Conservation (phyloP, 2,113 vertebrate genomes). For the Semnopithecus entellus region DNA sequence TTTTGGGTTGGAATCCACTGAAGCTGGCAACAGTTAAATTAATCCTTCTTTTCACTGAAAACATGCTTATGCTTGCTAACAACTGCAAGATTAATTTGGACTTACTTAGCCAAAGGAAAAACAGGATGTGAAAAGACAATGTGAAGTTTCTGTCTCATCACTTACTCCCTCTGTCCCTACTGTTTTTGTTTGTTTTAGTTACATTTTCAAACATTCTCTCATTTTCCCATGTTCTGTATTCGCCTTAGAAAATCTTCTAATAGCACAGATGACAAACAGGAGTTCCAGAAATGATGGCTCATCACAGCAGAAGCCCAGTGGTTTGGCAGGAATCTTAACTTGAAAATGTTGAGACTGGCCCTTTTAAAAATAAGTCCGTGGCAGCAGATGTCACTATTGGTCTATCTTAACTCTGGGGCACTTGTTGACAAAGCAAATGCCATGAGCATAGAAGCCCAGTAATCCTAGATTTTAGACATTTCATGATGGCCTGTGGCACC, state of each 20-base stretch:
- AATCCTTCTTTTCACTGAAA: conserved; percentile 2
- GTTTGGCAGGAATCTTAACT: background rate
- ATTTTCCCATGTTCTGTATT: conserved; percentile 69
- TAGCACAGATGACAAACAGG: conserved; percentile 49
- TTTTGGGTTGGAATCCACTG: conserved; percentile 10
- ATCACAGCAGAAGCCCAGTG: background rate
- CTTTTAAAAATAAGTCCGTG: conserved; percentile 49
- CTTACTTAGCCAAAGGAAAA: background rate
- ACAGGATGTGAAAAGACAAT: background rate
- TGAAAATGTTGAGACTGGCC: background rate
- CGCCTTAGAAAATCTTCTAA: conserved; percentile 24
- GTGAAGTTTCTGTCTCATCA: conserved; percentile 22
- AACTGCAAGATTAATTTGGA: conserved; percentile 39
- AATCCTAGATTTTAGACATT: background rate
- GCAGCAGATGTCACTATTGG: conserved; percentile 86
- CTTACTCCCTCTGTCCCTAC: conserved; percentile 8
- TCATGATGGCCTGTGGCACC: background rate
- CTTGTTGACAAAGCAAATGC: background rate
- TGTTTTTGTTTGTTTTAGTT: conserved; percentile 76
- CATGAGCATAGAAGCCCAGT: background rate
- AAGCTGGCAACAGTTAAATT: background rate
- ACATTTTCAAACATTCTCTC: conserved; percentile 42
- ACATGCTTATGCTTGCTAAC: background rate
- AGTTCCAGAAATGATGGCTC: conserved; percentile 60
- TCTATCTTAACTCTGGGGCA: conserved; percentile 9